Percentiles rank a stretch among this genome's conserved stretches.
These are phyloP conservation scores for Eupithecia dodoneata DNA, from an alignment of 2,888 invertebrate genomes.

Conservation along the genomic window DNA sequence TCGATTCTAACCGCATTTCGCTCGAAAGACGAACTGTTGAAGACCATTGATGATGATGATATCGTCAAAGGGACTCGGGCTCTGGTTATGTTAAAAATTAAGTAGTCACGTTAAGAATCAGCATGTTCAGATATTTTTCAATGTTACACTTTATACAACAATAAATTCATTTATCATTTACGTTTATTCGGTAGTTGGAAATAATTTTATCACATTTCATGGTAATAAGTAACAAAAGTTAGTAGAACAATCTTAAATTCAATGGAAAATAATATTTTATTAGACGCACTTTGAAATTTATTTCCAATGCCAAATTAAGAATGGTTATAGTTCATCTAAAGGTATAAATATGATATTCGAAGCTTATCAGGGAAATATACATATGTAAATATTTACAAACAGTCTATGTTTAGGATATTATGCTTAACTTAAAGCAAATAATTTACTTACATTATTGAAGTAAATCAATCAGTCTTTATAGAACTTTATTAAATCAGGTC, in stretches of 20 bases:
- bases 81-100: neutral
- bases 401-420: conserved; percentile 21
- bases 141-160: neutral
- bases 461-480: conserved; percentile 42
- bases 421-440: conserved; percentile 21
- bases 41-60: too few species aligned
- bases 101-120: neutral
- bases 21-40: too few species aligned
- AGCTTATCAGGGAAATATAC: conserved; percentile 8
- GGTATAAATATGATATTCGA: neutral
- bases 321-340: neutral
- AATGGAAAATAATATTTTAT: neutral
- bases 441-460: conserved; percentile 15
- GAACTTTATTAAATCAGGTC: conserved; percentile 42
- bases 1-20: too few species aligned
- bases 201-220: neutral
- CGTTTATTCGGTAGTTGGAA: neutral
- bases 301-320: neutral
- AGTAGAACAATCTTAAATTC: neutral
- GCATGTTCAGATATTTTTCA: neutral
- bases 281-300: neutral
- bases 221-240: neutral
- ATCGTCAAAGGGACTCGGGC: too few species aligned
- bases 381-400: neutral
- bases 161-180: too few species aligned